Conservation (phyloP, 2,797 vertebrate species). For the Arnoldichthys spilopterus region DNA sequence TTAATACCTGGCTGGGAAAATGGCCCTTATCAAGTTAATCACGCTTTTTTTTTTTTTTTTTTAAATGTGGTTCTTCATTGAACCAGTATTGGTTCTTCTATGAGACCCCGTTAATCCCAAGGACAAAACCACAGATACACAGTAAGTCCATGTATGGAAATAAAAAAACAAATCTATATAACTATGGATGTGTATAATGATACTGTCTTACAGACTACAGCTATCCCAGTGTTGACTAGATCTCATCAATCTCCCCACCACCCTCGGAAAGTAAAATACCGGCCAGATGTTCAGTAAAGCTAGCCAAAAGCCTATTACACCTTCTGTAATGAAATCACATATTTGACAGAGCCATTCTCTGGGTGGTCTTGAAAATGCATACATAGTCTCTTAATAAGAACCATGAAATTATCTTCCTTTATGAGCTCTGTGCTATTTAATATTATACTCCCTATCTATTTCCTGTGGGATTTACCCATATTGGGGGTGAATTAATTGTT, state of each 20-base stretch:
- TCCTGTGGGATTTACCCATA: too few relatives aligned
- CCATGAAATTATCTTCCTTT: slow-evolving; percentile 12
- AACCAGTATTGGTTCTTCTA: too few relatives aligned
- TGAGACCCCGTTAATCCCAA: too few relatives aligned
- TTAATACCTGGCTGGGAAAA: too few relatives aligned
- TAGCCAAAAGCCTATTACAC: slow-evolving; percentile 20
- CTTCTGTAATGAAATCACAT: slow-evolving; percentile 24
- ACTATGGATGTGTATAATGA: background rate
- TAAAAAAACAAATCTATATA: background rate
- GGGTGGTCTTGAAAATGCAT: slow-evolving; percentile 24
- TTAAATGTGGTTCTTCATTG: too few relatives aligned
- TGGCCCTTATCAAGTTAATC: too few relatives aligned
- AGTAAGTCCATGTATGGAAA: too few relatives aligned
- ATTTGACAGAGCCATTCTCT: slow-evolving; percentile 19
- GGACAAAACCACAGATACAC: too few relatives aligned
- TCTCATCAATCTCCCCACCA: background rate
- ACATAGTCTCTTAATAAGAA: background rate
- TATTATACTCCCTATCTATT: background rate
- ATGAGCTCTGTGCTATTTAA: background rate
- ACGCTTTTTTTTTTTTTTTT: too few relatives aligned
- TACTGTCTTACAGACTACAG: slow-evolving; percentile 1
- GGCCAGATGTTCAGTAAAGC: slow-evolving; percentile 27
- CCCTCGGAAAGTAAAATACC: slow-evolving; percentile 10
- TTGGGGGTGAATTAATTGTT: too few relatives aligned
- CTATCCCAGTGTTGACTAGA: background rate